Conservation (phyloP, 2,888 invertebrate genomes). For the Drosophila nigricruria region DNA sequence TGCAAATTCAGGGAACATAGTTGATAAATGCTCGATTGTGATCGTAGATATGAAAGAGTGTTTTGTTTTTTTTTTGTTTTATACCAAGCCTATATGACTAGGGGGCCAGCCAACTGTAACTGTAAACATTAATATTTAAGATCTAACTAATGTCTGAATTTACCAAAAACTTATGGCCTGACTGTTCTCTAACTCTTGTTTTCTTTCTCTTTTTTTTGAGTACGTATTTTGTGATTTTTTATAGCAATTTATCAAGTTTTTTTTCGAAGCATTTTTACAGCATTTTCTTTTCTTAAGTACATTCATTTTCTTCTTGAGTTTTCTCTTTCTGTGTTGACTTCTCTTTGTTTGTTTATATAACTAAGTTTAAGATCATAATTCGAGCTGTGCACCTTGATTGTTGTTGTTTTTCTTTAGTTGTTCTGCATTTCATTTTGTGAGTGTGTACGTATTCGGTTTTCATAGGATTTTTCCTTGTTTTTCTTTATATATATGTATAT, state of each 20-base stretch:
- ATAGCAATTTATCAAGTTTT: conserved; percentile 24
- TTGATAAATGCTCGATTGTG: conserved; percentile 72
- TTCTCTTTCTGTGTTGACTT: conserved; percentile 12
- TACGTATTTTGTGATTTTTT: conserved; percentile 64
- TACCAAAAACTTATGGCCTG: conserved; percentile 56
- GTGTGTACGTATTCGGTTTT: conserved; percentile 52
- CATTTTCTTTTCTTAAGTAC: conserved; percentile 58
- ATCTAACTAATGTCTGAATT: conserved; percentile 59
- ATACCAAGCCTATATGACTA: conserved; percentile 74
- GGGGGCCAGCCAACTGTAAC: conserved; percentile 57
- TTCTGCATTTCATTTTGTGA: conserved; percentile 4
- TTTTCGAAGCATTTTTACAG: conserved; percentile 65
- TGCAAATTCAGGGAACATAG: conserved; percentile 62
- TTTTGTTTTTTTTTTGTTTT: neutral
- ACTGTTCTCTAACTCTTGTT: conserved; percentile 18
- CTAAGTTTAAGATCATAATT: conserved; percentile 30
- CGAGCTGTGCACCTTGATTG: conserved; percentile 60
- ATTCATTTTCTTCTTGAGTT: neutral
- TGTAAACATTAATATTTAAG: conserved; percentile 32
- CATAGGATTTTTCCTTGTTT: conserved; percentile 32
- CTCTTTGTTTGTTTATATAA: conserved; percentile 21
- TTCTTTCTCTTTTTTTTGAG: conserved; percentile 18
- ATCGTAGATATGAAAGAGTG: conserved; percentile 77
- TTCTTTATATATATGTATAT: conserved; percentile 3
- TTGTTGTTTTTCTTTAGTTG: conserved; percentile 23